Evolutionary conservation across 2,797 vertebrate genomes (phyloP), one percentile per base, ranked within the genome.

Genomic region (Pyrocephalus nanus): DNA sequence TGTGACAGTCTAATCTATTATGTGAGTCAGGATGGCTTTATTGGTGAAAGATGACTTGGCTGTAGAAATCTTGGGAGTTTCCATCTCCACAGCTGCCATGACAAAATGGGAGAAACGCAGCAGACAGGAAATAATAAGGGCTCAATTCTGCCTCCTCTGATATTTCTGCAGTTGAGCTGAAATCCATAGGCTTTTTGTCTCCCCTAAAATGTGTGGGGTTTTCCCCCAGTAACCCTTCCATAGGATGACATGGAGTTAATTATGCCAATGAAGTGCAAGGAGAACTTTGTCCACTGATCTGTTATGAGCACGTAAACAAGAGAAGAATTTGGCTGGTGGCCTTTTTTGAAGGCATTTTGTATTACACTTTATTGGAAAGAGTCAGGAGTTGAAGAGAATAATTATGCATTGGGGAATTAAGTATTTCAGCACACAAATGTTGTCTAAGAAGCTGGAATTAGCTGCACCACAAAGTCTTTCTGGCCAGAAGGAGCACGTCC

Each of bases 51-150:
- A 90, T 91, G 62, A 84, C 73, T 94, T 91, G 79, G 87, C 87
- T 90, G 58, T 30, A 91, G 94, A 88, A 88, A 88, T 64, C 76
- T 78, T 80, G 78, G 69, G 95, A 94, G 81, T 88, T 95, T 91
- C 86, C 75, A 83, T 93, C 75, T 42, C 17, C 64, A 40, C 79
- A 92, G 92, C 93, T 96, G 92, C 89, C 91, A 88, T 72, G 72
- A 84, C 92, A 90, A 72, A 95, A 86, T n/a, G 67, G 84, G 83
- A 94, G 70, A 86, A 94, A 95, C 43, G 62, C 83, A 81, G 77
- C 2, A 83, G 89, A 94, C 82, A 84, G 94, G 90, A 91, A 96
- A 91, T 88, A 95, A 75, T 48, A 45, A 75, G 72, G 66, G 83
- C 47, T 90, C 79, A 29, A 1, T 93, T 77, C 60, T 94, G 76